Percentiles rank a stretch among this genome's conserved stretches.
Evolutionary conservation across 1,140 invertebrate genomes (phyloP).

Genomic region (Steinernema feltiae): DNA sequence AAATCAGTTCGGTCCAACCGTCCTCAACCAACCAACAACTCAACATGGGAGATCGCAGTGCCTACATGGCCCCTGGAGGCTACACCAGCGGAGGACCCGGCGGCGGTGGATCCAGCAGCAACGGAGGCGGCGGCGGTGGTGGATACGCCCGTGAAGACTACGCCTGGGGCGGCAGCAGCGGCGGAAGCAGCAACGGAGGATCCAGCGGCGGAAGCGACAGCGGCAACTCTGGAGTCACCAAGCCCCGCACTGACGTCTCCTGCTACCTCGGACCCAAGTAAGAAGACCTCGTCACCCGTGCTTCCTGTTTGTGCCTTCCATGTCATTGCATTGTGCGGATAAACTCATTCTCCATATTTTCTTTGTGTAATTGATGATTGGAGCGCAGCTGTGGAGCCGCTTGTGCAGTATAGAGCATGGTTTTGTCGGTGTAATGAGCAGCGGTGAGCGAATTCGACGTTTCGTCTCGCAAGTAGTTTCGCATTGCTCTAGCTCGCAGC

Average conservation of each 20-base stretch:
- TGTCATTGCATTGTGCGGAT: too few relatives aligned
- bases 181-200: not conserved
- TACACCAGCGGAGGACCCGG: not conserved
- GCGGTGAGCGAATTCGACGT: too few relatives aligned
- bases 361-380: too few relatives aligned
- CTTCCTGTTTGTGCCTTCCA: too few relatives aligned
- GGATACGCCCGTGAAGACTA: conserved; percentile 6
- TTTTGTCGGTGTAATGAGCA: too few relatives aligned
- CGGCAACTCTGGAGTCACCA: not conserved
- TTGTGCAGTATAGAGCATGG: too few relatives aligned
- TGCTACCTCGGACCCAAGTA: conserved; percentile 7
- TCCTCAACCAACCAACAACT: not conserved
- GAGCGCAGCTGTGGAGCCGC: too few relatives aligned
- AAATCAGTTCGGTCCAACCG: not conserved
- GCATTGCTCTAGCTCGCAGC: too few relatives aligned
- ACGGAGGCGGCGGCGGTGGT: not conserved
- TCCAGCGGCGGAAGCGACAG: not conserved
- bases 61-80: not conserved
- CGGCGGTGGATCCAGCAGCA: not conserved
- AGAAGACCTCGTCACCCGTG: too few relatives aligned
- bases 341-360: too few relatives aligned
- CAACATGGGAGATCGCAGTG: conserved; percentile 6
- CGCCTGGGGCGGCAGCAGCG: not conserved
- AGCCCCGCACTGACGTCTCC: conserved; percentile 6
- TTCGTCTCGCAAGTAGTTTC: too few relatives aligned